phyloP scores from a whole-genome alignment of 1,140 invertebrate genomes.

The Bombus superbus region DNA sequence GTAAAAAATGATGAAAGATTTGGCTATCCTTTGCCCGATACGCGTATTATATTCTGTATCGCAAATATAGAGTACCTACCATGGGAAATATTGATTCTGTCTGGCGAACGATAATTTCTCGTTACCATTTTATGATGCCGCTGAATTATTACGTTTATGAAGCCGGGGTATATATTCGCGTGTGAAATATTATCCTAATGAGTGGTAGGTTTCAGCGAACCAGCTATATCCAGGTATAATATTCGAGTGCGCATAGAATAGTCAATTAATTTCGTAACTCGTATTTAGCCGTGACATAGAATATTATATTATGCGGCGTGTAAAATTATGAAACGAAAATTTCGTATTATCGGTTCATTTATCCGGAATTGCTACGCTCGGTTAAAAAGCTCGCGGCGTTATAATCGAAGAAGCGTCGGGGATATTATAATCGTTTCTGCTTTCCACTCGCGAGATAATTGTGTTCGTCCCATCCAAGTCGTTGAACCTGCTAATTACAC shows the following conservation, averaged over 20 bases:
- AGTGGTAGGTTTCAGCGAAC: not conserved
- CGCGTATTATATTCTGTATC: not conserved
- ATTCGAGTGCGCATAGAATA: not conserved
- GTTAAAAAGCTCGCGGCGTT: not conserved
- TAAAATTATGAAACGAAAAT: not conserved
- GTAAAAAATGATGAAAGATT: slow-evolving; percentile 2
- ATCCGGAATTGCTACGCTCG: not conserved
- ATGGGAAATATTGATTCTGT: slow-evolving; percentile 11
- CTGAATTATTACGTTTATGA: not conserved
- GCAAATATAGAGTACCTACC: not conserved
- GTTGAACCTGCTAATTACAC: slow-evolving; percentile 17
- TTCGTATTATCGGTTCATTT: not conserved
- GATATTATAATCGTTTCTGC: slow-evolving; percentile 5
- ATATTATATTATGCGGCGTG: not conserved
- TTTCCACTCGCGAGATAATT: slow-evolving; percentile 8
- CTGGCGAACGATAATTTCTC: not conserved
- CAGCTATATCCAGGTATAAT: not conserved
- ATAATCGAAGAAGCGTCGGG: not conserved
- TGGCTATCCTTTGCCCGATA: not conserved
- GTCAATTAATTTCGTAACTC: not conserved
- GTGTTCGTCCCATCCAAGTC: not conserved
- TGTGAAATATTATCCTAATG: slow-evolving; percentile 9
- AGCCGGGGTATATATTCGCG: not conserved
- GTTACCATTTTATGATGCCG: slow-evolving; percentile 8
- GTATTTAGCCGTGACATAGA: not conserved